Conservation (phyloP, 2,888 invertebrate species). For the Xylota segnis region DNA sequence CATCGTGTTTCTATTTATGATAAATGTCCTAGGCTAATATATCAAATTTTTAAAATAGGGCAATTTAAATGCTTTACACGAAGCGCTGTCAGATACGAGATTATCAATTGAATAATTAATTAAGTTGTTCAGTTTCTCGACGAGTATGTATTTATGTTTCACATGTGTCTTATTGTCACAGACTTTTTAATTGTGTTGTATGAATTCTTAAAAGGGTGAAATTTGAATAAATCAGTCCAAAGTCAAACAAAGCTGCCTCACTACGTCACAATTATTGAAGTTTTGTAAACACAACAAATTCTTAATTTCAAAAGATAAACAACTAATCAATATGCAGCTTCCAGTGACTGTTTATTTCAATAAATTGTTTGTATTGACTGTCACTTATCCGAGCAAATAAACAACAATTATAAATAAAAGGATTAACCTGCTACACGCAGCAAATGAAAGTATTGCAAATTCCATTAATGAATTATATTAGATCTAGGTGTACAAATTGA, state of each 20-base stretch:
- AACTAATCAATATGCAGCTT: slow-evolving; percentile 22
- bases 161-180: slow-evolving; percentile 1
- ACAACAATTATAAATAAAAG: neutral
- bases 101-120: slow-evolving; percentile 12
- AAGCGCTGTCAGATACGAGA: neutral
- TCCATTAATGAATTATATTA: slow-evolving; percentile 22
- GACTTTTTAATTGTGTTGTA: neutral
- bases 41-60: neutral
- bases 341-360: slow-evolving; percentile 1
- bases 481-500: slow-evolving; percentile 22
- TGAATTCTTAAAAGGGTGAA: neutral
- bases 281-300: slow-evolving; percentile 2
- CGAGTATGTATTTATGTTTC: neutral
- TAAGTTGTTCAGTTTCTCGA: slow-evolving; percentile 8
- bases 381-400: neutral
- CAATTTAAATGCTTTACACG: slow-evolving; percentile 19
- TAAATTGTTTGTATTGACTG: neutral
- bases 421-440: neutral
- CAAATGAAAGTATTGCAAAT: slow-evolving; percentile 3
- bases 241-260: neutral
- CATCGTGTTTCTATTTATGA: neutral
- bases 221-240: neutral
- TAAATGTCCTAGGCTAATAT: neutral
- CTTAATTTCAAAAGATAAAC: neutral
- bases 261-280: slow-evolving; percentile 7